Conservation (phyloP, 2,113 vertebrate species). For the Progne subis region DNA sequence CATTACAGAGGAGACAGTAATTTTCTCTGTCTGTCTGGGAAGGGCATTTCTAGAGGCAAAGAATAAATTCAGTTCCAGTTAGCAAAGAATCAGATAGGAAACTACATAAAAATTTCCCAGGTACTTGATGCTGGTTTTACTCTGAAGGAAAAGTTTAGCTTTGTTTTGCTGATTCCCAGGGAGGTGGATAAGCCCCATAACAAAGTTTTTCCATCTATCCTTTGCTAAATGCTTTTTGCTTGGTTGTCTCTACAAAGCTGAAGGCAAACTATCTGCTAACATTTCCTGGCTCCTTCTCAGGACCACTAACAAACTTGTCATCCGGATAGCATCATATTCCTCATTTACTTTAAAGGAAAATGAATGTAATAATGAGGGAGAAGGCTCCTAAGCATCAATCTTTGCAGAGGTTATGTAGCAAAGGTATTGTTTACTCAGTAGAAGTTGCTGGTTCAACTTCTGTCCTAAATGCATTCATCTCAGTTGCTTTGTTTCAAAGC, state of each 20-base stretch:
- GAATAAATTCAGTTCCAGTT: background rate
- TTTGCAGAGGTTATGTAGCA: background rate
- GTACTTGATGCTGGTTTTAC: background rate
- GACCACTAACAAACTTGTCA: background rate
- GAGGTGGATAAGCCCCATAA: background rate
- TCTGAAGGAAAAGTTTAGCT: background rate
- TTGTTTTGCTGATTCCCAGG: background rate
- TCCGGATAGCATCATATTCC: background rate
- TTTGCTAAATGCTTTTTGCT: background rate
- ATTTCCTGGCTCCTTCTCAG: background rate
- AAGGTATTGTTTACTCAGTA: background rate
- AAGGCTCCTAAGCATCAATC: background rate
- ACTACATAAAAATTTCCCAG: background rate
- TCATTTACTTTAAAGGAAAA: background rate
- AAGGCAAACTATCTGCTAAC: background rate
- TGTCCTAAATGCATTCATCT: background rate
- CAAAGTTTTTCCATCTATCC: background rate
- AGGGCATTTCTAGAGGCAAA: background rate
- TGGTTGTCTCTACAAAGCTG: background rate
- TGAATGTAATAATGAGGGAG: background rate
- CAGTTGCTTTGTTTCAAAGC: background rate
- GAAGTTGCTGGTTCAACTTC: background rate
- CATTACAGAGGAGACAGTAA: background rate
- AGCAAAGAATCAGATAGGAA: background rate
- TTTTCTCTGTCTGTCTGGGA: background rate